Percentiles rank a stretch among this genome's conserved stretches.
Evolutionary conservation across 92 coral and sea anemone species (phyloP).

Genomic region (Phymanthus crucifer): DNA sequence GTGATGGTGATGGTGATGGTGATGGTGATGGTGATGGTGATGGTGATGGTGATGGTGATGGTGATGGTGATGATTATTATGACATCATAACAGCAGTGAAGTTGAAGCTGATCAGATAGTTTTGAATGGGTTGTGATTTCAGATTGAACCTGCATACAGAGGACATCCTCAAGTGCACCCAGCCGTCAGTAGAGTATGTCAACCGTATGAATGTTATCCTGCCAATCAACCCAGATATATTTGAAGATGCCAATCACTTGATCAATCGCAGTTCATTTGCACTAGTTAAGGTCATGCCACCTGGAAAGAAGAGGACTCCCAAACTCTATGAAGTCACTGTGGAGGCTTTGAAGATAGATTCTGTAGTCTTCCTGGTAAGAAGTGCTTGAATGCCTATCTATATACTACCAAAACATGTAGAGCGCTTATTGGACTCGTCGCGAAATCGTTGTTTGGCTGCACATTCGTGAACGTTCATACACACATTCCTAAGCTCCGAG

Average conservation of each 20-base stretch:
- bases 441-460: too few species aligned
- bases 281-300: constrained; percentile 59
- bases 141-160: constrained; percentile 84
- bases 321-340: constrained; percentile 83
- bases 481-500: too few species aligned
- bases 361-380: constrained; percentile 62
- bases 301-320: constrained; percentile 24
- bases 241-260: constrained; percentile 80
- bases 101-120: too few species aligned
- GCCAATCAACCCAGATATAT: constrained; percentile 61
- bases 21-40: too few species aligned
- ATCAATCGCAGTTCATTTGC: constrained; percentile 78
- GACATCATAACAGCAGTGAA: too few species aligned
- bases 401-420: too few species aligned
- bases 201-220: constrained; percentile 56
- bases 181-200: constrained; percentile 45
- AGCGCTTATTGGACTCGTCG: too few species aligned
- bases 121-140: neutral
- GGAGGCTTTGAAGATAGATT: constrained; percentile 55
- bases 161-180: constrained; percentile 61
- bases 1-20: too few species aligned
- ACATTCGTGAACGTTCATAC: too few species aligned
- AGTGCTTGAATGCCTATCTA: neutral
- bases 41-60: too few species aligned
- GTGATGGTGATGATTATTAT: too few species aligned